Conservation (phyloP, 2,113 vertebrate genomes). For the Carlito syrichta region DNA sequence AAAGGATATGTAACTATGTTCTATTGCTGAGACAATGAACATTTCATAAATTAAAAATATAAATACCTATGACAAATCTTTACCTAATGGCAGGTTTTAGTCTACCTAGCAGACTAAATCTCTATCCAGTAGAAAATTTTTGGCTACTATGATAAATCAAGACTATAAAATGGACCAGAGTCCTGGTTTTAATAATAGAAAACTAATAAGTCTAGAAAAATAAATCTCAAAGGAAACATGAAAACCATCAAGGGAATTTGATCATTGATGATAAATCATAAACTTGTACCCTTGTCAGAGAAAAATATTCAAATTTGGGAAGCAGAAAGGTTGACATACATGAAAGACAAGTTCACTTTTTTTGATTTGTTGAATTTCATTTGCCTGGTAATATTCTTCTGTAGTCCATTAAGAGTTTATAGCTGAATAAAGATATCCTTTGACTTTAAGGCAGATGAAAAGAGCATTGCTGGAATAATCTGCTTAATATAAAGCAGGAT, state of each 20-base stretch:
- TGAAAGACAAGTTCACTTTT: not conserved
- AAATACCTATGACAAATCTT: not conserved
- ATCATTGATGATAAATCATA: not conserved
- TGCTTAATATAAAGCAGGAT: not conserved
- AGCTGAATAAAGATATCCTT: not conserved
- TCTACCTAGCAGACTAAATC: not conserved
- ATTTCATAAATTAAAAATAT: not conserved
- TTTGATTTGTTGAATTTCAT: not conserved
- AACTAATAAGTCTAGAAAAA: not conserved
- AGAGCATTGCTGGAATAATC: not conserved
- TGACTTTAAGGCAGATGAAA: not conserved
- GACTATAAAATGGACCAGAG: rapidly evolving
- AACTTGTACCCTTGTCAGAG: not conserved
- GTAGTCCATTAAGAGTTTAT: not conserved
- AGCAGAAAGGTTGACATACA: not conserved
- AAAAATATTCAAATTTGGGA: not conserved
- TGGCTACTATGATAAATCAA: not conserved
- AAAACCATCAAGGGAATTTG: not conserved
- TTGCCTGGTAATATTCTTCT: not conserved
- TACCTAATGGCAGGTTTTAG: not conserved
- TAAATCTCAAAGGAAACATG: not conserved
- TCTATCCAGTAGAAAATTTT: too few relatives aligned
- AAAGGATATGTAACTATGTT: not conserved
- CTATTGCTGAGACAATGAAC: not conserved
- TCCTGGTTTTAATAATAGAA: not conserved